Base-by-base conservation (phyloP, 2,888 invertebrate species). In the Physocephala rufipes region DNA sequence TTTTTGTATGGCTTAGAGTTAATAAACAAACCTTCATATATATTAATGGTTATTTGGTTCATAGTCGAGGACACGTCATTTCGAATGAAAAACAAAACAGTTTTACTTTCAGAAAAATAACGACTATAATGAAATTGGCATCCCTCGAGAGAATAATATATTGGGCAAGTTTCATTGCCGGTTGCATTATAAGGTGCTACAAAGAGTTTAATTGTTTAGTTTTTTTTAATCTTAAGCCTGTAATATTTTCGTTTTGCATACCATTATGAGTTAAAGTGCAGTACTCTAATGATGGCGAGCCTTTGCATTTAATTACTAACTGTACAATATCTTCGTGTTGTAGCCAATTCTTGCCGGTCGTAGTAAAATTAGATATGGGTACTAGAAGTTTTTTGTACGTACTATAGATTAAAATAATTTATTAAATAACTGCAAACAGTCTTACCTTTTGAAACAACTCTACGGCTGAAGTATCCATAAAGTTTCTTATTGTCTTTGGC, bases 11-110 rank as follows among this genome's bases (percentile, higher is more conserved):
- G 51, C 19, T 16, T 7, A 2, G 16, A 7, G 16, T 55, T 78
- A 77, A 83, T 86, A n/a, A n/a, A n/a, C n/a, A n/a, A n/a, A 95
- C 95, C 93, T 90, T 95, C 91, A 85, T 95, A 95, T 81, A 95
- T 91, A 82, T 92, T 94, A 58, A 96, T 90, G 15, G 91, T 91
- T 16, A 93, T 89, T 70, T 91, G 91, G 72, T 90, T 90, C 5
- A 93, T 89, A 58, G 88, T 87, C 78, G 89, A 91, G 3, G 91
- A 91, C 13, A 96, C 89, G 74, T 93, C 91, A 86, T 96, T 96
- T 72, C 90, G 89, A 28, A 96, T 88, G 51, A 95, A 89, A 61
- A 95, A 90, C 16, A 95, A 85, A n/a, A 95, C 89, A 0, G 94
- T 93, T 80, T 93, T 92, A 72, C 90, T 90, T 47, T 91, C 89